Percentiles rank a stretch among this genome's conserved stretches.
Evolutionary conservation across 2,113 vertebrate genomes (phyloP).

Genomic region (Toxostoma redivivum): DNA sequence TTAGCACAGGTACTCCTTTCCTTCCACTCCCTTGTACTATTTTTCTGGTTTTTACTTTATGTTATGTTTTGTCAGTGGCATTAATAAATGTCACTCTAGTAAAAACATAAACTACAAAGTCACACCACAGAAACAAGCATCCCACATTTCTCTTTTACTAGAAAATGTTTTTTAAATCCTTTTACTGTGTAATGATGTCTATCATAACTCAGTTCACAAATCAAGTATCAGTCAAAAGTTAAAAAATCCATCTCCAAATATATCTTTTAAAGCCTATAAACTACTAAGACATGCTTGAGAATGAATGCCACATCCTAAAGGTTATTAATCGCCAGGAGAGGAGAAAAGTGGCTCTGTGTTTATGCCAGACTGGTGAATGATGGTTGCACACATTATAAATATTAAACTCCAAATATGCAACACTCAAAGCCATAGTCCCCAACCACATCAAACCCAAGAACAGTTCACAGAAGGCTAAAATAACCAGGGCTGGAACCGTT

Average conservation of each 20-base stretch:
- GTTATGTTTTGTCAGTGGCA: background rate
- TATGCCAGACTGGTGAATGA: background rate
- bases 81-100: background rate
- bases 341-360: background rate
- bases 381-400: background rate
- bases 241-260: background rate
- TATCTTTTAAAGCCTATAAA: background rate
- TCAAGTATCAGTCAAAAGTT: background rate
- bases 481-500: background rate
- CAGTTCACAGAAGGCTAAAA: background rate
- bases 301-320: background rate
- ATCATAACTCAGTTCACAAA: background rate
- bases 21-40: background rate
- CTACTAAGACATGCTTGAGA: background rate
- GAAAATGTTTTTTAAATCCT: rapidly evolving
- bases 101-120: background rate
- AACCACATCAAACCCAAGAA: constrained; percentile 36
- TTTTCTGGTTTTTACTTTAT: background rate
- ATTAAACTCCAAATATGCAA: constrained; percentile 1
- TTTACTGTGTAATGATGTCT: background rate
- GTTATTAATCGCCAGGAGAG: background rate
- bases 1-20: background rate
- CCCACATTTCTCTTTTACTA: background rate
- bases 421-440: background rate
- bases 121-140: background rate